Conservation (phyloP, 1,140 invertebrate species). For the Leptinotarsa undecemlineata region DNA sequence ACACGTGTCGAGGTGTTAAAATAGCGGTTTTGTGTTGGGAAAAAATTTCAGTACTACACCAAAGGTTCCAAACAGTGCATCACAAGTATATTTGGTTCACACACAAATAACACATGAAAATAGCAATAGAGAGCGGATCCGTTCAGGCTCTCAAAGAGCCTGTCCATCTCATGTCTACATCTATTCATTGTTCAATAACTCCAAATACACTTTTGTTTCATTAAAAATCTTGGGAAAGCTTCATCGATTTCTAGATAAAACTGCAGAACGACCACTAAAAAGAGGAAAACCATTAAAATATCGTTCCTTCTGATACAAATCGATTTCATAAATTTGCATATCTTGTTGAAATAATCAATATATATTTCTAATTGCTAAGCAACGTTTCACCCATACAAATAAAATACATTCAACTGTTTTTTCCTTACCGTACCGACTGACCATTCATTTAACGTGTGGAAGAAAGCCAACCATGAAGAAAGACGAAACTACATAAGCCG, state of each 20-base stretch:
- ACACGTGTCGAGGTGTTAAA: no score
- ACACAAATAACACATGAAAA: no score
- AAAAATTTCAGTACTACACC: no score
- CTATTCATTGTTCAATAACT: no score
- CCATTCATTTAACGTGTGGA: background rate
- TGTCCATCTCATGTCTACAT: no score
- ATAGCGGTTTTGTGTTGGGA: no score
- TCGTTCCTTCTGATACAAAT: conserved; percentile 16
- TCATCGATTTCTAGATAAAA: background rate
- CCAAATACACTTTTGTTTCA: no score
- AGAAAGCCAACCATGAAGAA: background rate
- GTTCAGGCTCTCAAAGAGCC: no score
- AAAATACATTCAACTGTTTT: conserved; percentile 30
- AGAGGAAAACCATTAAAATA: conserved; percentile 32
- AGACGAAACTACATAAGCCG: conserved; percentile 12
- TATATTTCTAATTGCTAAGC: conserved; percentile 45
- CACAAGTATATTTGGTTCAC: no score
- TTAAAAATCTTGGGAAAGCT: background rate
- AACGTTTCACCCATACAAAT: conserved; percentile 44
- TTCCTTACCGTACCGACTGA: conserved; percentile 3
- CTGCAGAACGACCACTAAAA: conserved; percentile 5
- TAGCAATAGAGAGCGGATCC: no score
- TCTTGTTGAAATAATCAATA: conserved; percentile 39
- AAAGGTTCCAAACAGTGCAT: no score
- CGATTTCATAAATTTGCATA: conserved; percentile 40